Evolutionary conservation across 2,797 vertebrate species (phyloP).

Genomic region (Phoxinus dragarum): DNA sequence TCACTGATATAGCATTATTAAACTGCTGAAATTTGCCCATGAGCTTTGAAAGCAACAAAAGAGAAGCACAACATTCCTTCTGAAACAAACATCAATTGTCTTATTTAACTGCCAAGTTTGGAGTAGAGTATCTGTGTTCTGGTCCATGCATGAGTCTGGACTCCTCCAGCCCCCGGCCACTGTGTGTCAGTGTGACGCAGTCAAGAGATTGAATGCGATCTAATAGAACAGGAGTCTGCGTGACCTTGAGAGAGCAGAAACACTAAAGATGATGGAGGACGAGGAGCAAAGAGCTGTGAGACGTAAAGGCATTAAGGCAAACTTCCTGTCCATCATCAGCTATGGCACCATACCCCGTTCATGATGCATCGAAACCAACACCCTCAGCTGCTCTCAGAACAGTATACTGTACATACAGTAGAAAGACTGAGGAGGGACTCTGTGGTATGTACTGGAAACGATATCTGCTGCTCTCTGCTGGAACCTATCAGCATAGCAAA

Average conservation of each 20-base stretch:
- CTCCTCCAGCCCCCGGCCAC: slow-evolving; percentile 3
- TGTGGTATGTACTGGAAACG: slow-evolving; percentile 14
- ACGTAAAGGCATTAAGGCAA: slow-evolving; percentile 28
- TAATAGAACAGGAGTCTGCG: slow-evolving; percentile 17
- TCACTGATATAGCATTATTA: slow-evolving; percentile 5
- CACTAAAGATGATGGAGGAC: slow-evolving; percentile 52
- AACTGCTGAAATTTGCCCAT: slow-evolving; percentile 19
- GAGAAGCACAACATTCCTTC: not conserved
- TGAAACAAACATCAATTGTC: slow-evolving; percentile 13
- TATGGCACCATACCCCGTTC: slow-evolving; percentile 11
- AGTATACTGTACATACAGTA: not conserved
- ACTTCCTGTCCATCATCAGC: slow-evolving; percentile 31
- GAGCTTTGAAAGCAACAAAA: slow-evolving; percentile 20
- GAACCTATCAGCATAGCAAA: slow-evolving; percentile 56
- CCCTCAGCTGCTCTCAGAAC: not conserved
- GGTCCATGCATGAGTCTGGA: not conserved
- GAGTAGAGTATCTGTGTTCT: not conserved
- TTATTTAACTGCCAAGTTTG: not conserved
- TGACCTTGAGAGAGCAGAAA: slow-evolving; percentile 51
- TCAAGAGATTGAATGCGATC: slow-evolving; percentile 5
- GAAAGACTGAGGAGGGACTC: not conserved
- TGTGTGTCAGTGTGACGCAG: slow-evolving; percentile 33
- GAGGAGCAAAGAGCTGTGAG: slow-evolving; percentile 48
- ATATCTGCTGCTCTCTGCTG: slow-evolving; percentile 76
- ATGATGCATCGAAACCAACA: slow-evolving; percentile 8